phyloP scores from a whole-genome alignment of 2,797 vertebrate genomes.

The Esox masquinongy region DNA sequence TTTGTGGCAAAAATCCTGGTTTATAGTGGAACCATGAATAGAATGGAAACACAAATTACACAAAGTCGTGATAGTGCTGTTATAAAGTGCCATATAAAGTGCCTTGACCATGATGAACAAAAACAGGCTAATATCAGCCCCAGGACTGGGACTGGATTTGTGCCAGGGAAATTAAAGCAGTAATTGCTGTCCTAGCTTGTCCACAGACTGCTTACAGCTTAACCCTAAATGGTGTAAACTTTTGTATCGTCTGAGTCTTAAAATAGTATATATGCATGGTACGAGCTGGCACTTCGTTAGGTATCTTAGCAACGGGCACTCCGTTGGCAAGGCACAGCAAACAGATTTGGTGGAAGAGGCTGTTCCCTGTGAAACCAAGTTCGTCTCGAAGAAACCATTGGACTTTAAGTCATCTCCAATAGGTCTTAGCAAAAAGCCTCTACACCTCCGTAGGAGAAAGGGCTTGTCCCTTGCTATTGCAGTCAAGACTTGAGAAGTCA shows the following conservation, averaged over 20 bases:
- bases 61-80: no score
- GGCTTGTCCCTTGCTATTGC: background rate
- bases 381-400: background rate
- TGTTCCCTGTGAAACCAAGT: background rate
- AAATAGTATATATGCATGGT: constrained; percentile 35
- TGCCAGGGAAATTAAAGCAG: no score
- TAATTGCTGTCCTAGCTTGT: no score
- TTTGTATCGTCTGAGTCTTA: constrained; percentile 30
- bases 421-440: background rate
- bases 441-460: no score
- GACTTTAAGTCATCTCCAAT: background rate
- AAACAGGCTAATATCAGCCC: no score
- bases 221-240: constrained; percentile 15
- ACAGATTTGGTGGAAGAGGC: background rate
- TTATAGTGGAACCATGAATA: background rate
- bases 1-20: no score
- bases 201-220: no score
- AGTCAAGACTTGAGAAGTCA: background rate
- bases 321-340: constrained; percentile 22
- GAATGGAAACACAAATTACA: no score
- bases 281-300: constrained; percentile 46
- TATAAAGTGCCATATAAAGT: no score
- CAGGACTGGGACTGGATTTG: no score
- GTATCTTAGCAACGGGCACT: constrained; percentile 67
- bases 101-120: no score